Conservation (phyloP, 2,113 vertebrate species). For the Alethe castanea region DNA sequence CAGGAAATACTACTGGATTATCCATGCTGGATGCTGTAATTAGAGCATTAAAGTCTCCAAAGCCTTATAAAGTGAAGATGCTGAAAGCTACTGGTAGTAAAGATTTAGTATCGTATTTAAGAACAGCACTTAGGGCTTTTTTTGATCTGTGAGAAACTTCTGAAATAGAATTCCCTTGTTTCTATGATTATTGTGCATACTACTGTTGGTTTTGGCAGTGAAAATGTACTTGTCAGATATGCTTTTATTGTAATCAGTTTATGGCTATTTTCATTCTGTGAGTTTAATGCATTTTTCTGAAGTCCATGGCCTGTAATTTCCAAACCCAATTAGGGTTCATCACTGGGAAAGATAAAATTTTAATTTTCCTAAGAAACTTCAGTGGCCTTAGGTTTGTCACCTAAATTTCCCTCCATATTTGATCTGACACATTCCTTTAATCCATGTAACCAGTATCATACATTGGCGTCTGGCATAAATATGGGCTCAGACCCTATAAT, state of each 20-base stretch:
- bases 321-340: neutral
- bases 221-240: neutral
- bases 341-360: neutral
- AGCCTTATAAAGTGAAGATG: neutral
- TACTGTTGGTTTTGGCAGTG: neutral
- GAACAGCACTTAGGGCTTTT: neutral
- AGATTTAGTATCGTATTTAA: neutral
- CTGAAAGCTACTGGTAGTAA: neutral
- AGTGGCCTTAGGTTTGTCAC: neutral
- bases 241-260: neutral
- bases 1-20: neutral
- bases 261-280: neutral
- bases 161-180: neutral
- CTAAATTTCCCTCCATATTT: neutral
- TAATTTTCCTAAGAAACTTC: neutral
- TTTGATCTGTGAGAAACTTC: neutral
- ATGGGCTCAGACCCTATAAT: neutral
- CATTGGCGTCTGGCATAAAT: neutral
- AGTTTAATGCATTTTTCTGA: neutral
- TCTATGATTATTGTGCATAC: neutral
- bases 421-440: neutral
- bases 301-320: neutral
- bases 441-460: neutral
- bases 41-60: neutral
- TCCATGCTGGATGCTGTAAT: neutral